Percentiles rank a stretch among this genome's conserved stretches.
phyloP scores from a whole-genome alignment of 2,113 vertebrate species.

The Bufo bufo region DNA sequence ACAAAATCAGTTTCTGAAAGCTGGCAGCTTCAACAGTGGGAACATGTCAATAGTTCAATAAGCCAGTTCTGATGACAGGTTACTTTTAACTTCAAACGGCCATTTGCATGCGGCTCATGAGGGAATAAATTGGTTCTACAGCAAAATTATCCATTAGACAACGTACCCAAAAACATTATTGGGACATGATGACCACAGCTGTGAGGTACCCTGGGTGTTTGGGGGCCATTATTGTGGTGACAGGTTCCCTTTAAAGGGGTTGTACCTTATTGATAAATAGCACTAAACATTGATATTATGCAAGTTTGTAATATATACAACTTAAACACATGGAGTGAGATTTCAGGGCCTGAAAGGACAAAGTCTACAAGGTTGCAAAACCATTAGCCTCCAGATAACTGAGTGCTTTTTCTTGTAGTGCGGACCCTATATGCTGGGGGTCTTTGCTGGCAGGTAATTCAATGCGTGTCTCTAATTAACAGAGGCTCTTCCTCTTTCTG shows the following conservation, averaged over 20 bases:
- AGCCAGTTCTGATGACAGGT: too few species aligned
- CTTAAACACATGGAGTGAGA: not conserved
- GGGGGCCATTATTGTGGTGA: too few species aligned
- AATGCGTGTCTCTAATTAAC: not conserved
- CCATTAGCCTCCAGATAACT: not conserved
- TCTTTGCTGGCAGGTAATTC: not conserved
- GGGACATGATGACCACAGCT: too few species aligned
- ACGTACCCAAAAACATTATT: too few species aligned
- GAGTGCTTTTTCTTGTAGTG: not conserved
- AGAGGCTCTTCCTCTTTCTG: slow-evolving; percentile 8
- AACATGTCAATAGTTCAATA: too few species aligned
- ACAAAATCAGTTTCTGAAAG: too few species aligned
- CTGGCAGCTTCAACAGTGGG: too few species aligned
- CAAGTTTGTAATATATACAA: not conserved
- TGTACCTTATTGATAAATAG: not conserved
- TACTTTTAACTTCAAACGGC: too few species aligned
- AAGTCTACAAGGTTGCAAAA: not conserved
- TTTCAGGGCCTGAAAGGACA: not conserved
- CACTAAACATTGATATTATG: not conserved
- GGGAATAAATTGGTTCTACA: too few species aligned
- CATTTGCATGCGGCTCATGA: too few species aligned
- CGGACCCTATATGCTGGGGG: not conserved
- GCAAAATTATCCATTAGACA: too few species aligned
- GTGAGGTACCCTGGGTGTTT: too few species aligned
- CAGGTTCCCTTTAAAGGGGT: not conserved